Conservation (phyloP, 2,113 vertebrate genomes). For the Bos indicus region DNA sequence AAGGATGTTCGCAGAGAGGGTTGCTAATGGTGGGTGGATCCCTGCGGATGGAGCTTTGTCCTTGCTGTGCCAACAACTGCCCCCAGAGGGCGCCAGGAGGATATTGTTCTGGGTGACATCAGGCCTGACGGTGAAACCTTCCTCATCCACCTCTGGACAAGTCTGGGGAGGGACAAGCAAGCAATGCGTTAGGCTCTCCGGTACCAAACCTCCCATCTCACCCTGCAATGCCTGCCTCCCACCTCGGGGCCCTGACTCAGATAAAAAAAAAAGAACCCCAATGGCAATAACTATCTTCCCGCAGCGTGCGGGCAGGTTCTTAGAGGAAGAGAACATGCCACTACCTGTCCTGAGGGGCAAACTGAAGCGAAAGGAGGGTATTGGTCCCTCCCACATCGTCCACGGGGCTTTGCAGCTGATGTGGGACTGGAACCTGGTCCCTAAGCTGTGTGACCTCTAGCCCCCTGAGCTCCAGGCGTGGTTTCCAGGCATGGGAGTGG, state of each 20-base stretch:
- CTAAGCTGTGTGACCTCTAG: not conserved
- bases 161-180: slow-evolving; percentile 70
- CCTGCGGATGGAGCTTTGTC: not conserved
- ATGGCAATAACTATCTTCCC: not conserved
- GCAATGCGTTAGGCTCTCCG: rapidly evolving
- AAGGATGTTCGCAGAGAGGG: not conserved
- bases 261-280: not conserved
- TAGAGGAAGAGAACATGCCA: not conserved
- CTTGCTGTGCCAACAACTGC: not conserved
- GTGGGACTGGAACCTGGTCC: not conserved
- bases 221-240: rapidly evolving
- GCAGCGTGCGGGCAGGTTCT: rapidly evolving
- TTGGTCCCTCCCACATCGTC: not conserved
- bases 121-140: slow-evolving; percentile 93
- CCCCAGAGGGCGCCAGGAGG: slow-evolving; percentile 75
- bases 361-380: not conserved
- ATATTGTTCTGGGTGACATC: slow-evolving; percentile 89
- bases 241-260: not conserved
- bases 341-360: not conserved
- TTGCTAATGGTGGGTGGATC: not conserved
- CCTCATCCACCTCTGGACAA: slow-evolving; percentile 93
- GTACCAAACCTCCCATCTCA: rapidly evolving
- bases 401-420: not conserved
- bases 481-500: not conserved
- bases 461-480: not conserved